Evolutionary conservation across 2,113 vertebrate species (phyloP).

Genomic region (Megaceryle maxima): DNA sequence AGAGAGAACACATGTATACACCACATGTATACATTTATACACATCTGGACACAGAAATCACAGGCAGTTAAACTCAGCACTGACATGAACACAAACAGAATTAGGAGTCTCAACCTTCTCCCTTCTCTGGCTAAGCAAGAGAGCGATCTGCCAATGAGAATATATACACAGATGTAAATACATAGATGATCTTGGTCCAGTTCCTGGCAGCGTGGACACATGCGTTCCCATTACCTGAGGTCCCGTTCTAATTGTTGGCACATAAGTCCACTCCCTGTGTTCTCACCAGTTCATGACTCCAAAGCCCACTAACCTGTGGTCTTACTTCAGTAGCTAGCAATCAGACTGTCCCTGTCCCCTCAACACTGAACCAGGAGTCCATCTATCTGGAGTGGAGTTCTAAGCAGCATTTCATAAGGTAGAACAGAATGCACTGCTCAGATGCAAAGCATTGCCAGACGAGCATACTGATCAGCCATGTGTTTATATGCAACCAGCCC

Average conservation of each 20-base stretch:
- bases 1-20: background rate
- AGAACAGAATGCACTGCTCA: background rate
- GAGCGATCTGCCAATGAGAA: background rate
- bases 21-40: background rate
- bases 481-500: background rate
- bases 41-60: background rate
- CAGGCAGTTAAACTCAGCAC: background rate
- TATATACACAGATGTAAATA: background rate
- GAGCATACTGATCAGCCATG: background rate
- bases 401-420: background rate
- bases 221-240: accelerated
- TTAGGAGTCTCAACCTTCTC: background rate
- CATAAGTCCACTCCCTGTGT: too few species aligned
- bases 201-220: background rate
- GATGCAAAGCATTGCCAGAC: background rate
- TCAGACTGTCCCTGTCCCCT: background rate
- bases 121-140: background rate
- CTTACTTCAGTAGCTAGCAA: background rate
- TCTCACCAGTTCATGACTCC: background rate
- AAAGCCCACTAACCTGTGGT: background rate
- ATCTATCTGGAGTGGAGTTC: background rate
- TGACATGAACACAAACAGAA: background rate
- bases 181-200: background rate
- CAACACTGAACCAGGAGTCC: background rate
- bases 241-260: background rate